Conservation (phyloP, 2,113 vertebrate species). For the Mola mola region DNA sequence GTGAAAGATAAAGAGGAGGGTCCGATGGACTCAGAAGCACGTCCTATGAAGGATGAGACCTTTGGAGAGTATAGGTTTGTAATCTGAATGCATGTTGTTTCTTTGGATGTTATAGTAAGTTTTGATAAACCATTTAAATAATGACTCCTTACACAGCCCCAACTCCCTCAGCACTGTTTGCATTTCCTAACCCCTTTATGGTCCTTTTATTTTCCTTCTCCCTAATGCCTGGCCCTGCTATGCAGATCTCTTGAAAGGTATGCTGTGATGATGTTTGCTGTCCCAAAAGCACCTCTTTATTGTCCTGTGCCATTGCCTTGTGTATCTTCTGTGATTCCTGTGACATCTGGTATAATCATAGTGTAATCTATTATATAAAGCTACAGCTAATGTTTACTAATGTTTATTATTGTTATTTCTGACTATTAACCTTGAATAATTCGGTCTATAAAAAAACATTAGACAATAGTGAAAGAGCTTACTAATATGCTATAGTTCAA, state of each 20-base stretch:
- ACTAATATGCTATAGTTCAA: not conserved
- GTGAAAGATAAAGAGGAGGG: slow-evolving; percentile 95
- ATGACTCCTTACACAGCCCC: slow-evolving; percentile 24
- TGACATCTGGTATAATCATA: not conserved
- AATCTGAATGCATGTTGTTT: not conserved
- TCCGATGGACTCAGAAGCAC: slow-evolving; percentile 91
- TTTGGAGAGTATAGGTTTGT: slow-evolving; percentile 94
- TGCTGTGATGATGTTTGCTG: slow-evolving; percentile 64
- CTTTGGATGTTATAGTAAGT: not conserved
- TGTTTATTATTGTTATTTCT: not conserved
- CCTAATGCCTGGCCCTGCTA: slow-evolving; percentile 72
- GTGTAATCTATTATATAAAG: not conserved
- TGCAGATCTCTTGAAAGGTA: slow-evolving; percentile 96
- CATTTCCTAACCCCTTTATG: slow-evolving; percentile 63
- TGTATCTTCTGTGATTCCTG: slow-evolving; percentile 3
- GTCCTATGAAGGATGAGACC: slow-evolving; percentile 93
- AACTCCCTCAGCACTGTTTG: slow-evolving; percentile 44
- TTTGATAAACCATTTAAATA: slow-evolving; percentile 22
- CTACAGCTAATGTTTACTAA: not conserved
- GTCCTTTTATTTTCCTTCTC: slow-evolving; percentile 63
- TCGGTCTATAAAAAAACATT: not conserved
- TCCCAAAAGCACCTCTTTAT: slow-evolving; percentile 35
- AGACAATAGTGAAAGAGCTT: not conserved
- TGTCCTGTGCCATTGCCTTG: slow-evolving; percentile 5
- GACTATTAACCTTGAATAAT: not conserved